Evolutionary conservation across 2,113 vertebrate genomes (phyloP), one percentile per base, ranked within the genome.

Genomic region (Oreamnos americanus): DNA sequence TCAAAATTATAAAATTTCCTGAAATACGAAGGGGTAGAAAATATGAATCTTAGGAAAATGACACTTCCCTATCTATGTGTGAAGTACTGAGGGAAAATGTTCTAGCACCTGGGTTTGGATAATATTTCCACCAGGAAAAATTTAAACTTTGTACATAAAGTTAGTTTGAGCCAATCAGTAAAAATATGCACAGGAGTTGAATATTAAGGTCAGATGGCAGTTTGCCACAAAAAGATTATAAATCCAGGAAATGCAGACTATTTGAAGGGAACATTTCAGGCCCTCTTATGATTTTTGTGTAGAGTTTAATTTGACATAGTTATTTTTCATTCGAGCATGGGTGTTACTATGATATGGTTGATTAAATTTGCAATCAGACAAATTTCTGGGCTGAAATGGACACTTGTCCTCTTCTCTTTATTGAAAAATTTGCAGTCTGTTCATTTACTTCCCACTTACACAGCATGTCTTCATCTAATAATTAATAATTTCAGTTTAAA

Each of bases 281-380:
- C 14, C 23, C 15, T 98, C 84, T 96, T 95, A 96, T 84, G 87
- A 30, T 87, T 98, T 90, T 26, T 93, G 14, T 87, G 5, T 95
- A 58, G 84, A 55, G 33, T 86, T 97, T 98, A 96, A 97, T 98
- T 98, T 98, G 92, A 95, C 85, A 91, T 62, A 79, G 23, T 87
- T 97, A 97, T 98, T 87, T 98, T 97, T 98, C 97, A 98, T 98
- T 84, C 94, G 92, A 97, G 92, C 95, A 97, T 87, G 91, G 83
- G 82, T 98, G 89, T 98, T 98, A 92, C 91, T 98, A 95, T 97
- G 95, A 84, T 49, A 87, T 83, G 96, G 87, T 82, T 98, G 92
- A 95, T 98, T 99, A 98, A n/a, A 51, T 90, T 95, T 93, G 21
- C 97, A 98, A 98, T 98, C 97, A 97, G 96, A 96, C 96, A 98